A percentile compares a stretch with the other conserved stretches of the same genome.
phyloP scores from a whole-genome alignment of 2,113 vertebrate genomes.

The Mobula birostris region DNA sequence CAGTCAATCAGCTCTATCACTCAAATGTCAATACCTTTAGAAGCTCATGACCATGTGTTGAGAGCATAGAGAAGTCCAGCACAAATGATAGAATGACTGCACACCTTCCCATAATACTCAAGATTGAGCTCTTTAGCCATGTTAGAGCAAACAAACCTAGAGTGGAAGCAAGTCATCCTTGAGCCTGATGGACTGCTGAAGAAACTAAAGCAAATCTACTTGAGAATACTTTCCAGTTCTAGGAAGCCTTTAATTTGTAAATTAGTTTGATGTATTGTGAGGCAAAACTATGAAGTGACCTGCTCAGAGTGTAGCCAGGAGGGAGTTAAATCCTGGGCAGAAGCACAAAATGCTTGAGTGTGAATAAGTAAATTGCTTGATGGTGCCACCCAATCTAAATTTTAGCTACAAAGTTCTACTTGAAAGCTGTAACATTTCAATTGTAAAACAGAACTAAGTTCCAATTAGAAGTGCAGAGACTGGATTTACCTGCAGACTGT shows the following conservation, averaged over 20 bases:
- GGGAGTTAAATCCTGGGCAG: neutral
- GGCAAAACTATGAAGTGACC: neutral
- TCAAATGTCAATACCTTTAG: too few species aligned
- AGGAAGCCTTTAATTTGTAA: neutral
- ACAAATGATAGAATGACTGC: too few species aligned
- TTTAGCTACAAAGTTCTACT: neutral
- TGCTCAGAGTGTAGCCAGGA: neutral
- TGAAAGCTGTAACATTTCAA: neutral
- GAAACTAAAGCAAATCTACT: neutral
- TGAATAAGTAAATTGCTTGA: neutral
- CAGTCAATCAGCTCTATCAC: too few species aligned
- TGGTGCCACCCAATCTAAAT: neutral
- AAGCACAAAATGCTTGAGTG: too few species aligned
- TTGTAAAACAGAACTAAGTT: neutral
- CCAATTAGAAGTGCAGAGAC: neutral
- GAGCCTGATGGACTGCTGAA: too few species aligned
- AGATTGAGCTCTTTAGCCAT: too few species aligned
- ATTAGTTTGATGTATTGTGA: neutral
- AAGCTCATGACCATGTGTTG: too few species aligned
- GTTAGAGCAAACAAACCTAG: too few species aligned
- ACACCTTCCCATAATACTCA: too few species aligned
- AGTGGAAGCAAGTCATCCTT: too few species aligned
- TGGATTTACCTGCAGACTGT: conserved; percentile 79
- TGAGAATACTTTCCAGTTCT: neutral
- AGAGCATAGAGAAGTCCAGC: too few species aligned